Conservation (phyloP, 2,888 invertebrate species). For the Galerucella pusilla region DNA sequence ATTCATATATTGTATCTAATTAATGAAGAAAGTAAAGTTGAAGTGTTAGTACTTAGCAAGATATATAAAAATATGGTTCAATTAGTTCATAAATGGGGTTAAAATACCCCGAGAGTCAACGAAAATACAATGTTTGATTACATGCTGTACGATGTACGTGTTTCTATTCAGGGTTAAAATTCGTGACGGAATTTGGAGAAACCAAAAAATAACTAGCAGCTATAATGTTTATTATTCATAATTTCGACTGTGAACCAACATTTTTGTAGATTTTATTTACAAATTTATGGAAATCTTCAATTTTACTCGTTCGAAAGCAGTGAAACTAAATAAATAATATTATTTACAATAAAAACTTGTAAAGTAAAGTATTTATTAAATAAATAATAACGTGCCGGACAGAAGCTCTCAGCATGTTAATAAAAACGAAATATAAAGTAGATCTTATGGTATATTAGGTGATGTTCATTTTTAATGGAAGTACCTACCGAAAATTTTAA, state of each 20-base stretch:
- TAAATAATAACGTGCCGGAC: conserved; percentile 27
- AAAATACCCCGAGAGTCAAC: no score
- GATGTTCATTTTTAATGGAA: background rate
- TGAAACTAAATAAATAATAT: conserved; percentile 3
- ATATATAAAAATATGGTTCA: no score
- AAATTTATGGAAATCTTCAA: background rate
- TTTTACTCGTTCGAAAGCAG: background rate
- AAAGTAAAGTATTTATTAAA: conserved; percentile 14
- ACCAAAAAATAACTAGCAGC: no score
- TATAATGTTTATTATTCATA: no score
- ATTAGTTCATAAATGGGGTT: no score
- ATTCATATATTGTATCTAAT: background rate
- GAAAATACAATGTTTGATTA: no score
- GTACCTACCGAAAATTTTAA: conserved; percentile 2
- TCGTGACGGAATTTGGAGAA: no score
- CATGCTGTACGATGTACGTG: no score
- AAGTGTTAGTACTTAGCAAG: background rate
- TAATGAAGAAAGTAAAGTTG: background rate
- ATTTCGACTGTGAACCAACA: no score
- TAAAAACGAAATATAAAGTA: conserved; percentile 55
- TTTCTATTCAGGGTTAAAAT: no score
- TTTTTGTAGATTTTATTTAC: background rate
- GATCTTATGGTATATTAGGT: conserved; percentile 14
- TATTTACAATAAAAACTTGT: background rate
- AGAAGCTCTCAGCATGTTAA: conserved; percentile 39